Base-by-base conservation (phyloP, 2,888 invertebrate genomes). In the Macrosiphum euphorbiae region DNA sequence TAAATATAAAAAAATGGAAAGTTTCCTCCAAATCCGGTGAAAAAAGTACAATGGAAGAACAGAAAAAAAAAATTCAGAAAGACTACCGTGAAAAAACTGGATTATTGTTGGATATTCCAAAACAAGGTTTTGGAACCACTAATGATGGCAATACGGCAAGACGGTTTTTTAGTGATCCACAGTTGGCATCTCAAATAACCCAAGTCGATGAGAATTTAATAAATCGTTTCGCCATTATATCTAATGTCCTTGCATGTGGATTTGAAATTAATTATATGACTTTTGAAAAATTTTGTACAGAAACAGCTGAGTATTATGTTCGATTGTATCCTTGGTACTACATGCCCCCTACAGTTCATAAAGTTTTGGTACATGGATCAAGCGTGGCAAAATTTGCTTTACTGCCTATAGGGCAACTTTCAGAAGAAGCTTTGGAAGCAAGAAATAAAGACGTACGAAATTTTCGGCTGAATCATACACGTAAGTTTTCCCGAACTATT, bases 261-360 rank as follows among this genome's bases (percentile, higher is more conserved):
- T 88, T 90, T 86, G 91, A 94, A 91, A 94, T 95, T 55, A 92
- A 94, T 90, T 44, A n/a, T 95, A 95, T 92, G 94, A 95, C 94
- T 95, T 95, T 95, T 95, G 92, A 94, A 94, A 92, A 67, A 94
- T n/a, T n/a, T n/a, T n/a, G n/a, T n/a, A n/a, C n/a, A n/a, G n/a
- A n/a, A n/a, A n/a, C n/a, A n/a, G n/a, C 95, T 44, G 58, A 94
- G 58, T 86, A 95, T 28, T 95, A 95, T 95, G 95, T 95, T 24
- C 35, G 94, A 20, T 91, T 95, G 50, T 95, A 95, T 95, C 67
- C 44, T 41, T 95, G 95, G 95, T 93, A 95, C 94, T 94, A 95
- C 28, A 95, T 95, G 95, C 95, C 95, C 84, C 95, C 52, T 52
- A 52, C 95, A 28, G 91, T 95, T 94, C 95, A 95, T 90, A 95